Conservation (phyloP, 2,113 vertebrate species). For the Hippopotamus amphibius region DNA sequence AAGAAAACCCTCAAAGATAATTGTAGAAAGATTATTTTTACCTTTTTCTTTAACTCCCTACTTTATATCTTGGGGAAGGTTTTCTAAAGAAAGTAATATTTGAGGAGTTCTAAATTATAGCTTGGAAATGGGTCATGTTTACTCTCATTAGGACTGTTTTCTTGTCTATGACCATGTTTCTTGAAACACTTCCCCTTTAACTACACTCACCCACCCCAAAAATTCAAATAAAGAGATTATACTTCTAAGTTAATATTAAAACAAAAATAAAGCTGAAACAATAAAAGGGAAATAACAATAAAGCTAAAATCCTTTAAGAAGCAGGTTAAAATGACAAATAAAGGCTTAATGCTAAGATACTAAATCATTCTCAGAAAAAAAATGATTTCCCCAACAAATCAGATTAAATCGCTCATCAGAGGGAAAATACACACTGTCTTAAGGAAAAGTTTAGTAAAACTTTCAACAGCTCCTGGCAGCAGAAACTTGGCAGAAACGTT, state of each 20-base stretch:
- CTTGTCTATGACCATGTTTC: not conserved
- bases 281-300: constrained; percentile 17
- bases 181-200: constrained; percentile 12
- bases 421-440: constrained; percentile 1
- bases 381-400: constrained; percentile 20
- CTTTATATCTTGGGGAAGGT: not conserved
- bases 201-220: not conserved
- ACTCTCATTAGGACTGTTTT: not conserved
- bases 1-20: constrained; percentile 39
- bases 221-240: constrained; percentile 31
- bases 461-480: constrained; percentile 19
- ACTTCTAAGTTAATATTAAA: constrained; percentile 7
- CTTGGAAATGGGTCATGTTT: constrained; percentile 3
- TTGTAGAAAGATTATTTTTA: constrained; percentile 19
- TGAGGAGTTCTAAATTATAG: not conserved
- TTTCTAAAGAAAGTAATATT: not conserved
- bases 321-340: constrained; percentile 34
- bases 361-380: constrained; percentile 9
- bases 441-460: constrained; percentile 33
- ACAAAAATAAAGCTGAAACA: constrained; percentile 32
- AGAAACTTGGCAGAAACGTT: not conserved
- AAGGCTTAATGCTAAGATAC: constrained; percentile 43
- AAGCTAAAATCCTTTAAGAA: constrained; percentile 19
- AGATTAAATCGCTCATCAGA: constrained; percentile 45
- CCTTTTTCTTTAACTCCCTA: not conserved